These are phyloP conservation scores for Drosophila rellima DNA, from an alignment of 2,888 invertebrate genomes.

Conservation along the genomic window DNA sequence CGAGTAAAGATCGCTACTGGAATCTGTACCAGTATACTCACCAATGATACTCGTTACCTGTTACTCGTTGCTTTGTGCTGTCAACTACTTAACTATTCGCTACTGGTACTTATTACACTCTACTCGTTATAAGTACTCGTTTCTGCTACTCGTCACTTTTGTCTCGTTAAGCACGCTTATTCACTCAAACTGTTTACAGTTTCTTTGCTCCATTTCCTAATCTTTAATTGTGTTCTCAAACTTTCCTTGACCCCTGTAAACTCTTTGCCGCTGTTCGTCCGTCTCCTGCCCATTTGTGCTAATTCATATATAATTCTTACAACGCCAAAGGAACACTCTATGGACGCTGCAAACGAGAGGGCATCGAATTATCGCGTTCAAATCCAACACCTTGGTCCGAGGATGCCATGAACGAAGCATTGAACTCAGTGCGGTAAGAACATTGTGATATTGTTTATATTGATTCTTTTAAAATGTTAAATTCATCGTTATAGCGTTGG, in stretches of 20 bases:
- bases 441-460: background rate
- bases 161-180: background rate
- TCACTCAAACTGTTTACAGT: background rate
- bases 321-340: constrained; percentile 90
- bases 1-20: no score
- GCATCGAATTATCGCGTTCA: constrained; percentile 94
- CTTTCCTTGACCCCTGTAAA: background rate
- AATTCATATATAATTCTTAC: constrained; percentile 38
- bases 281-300: constrained; percentile 30
- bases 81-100: background rate
- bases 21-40: background rate
- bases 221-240: background rate
- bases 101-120: background rate
- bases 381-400: constrained; percentile 98
- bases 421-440: constrained; percentile 93
- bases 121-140: background rate
- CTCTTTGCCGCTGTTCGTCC: background rate
- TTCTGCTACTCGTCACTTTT: background rate
- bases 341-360: constrained; percentile 95
- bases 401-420: constrained; percentile 95
- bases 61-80: background rate
- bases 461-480: background rate
- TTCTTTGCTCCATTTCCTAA: background rate
- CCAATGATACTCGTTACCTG: background rate
- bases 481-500: constrained; percentile 88